Conservation (phyloP, 2,113 vertebrate species). For the Ammodytes dubius region DNA sequence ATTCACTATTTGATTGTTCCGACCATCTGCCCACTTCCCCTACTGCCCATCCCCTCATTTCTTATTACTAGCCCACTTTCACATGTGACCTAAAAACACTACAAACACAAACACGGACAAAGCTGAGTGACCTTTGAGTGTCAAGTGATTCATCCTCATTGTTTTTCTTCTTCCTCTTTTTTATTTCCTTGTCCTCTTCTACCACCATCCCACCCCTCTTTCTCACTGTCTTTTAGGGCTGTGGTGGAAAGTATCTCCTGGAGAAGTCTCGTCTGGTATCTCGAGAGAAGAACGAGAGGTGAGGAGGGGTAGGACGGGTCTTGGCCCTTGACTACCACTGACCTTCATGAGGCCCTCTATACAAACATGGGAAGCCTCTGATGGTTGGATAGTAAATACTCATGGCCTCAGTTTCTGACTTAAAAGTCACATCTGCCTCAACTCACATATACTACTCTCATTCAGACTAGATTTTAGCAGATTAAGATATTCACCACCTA, state of each 20-base stretch:
- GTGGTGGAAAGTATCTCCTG: slow-evolving; percentile 97
- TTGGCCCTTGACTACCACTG: slow-evolving; percentile 39
- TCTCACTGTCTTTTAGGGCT: slow-evolving; percentile 82
- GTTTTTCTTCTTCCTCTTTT: slow-evolving; percentile 33
- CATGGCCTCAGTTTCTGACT: slow-evolving; percentile 17
- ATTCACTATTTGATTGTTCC: slow-evolving; percentile 60
- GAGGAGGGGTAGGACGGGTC: slow-evolving; percentile 23
- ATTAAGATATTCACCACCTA: neutral
- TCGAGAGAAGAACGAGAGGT: slow-evolving; percentile 98
- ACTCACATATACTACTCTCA: neutral
- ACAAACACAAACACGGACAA: slow-evolving; percentile 4
- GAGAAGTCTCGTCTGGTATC: slow-evolving; percentile 98
- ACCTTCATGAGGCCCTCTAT: slow-evolving; percentile 41
- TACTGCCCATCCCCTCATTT: slow-evolving; percentile 33
- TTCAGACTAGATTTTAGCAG: neutral
- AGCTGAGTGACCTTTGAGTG: slow-evolving; percentile 47
- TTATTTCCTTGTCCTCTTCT: neutral
- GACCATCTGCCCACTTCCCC: slow-evolving; percentile 63
- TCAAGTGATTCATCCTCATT: slow-evolving; percentile 60
- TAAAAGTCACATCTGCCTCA: slow-evolving; percentile 9
- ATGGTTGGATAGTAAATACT: slow-evolving; percentile 38
- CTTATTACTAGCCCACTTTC: slow-evolving; percentile 56
- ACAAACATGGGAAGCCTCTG: slow-evolving; percentile 47
- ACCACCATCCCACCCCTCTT: too few relatives aligned
- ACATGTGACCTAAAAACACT: slow-evolving; percentile 39